phyloP scores from a whole-genome alignment of 2,797 vertebrate species.

The Brachyalestes nurse region DNA sequence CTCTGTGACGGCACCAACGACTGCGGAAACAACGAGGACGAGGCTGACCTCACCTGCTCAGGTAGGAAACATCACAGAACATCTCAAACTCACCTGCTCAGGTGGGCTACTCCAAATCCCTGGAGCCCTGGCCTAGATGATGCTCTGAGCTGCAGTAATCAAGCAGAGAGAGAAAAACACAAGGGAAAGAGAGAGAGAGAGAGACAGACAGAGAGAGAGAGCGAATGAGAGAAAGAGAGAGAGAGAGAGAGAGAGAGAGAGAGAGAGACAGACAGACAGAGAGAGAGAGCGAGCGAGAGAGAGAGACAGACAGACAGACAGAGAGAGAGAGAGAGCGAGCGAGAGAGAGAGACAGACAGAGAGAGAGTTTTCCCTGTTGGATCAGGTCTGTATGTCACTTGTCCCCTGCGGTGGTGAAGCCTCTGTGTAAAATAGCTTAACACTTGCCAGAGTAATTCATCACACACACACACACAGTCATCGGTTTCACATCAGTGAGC shows the following conservation, averaged over 20 bases:
- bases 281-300: too few relatives aligned
- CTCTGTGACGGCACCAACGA: conserved; percentile 88
- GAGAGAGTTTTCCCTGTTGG: conserved; percentile 46
- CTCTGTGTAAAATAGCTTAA: conserved; percentile 37
- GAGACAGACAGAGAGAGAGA: neutral
- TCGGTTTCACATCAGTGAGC: conserved; percentile 8
- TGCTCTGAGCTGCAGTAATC: neutral
- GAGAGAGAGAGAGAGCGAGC: too few relatives aligned
- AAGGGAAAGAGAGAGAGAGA: neutral
- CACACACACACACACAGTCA: conserved; percentile 40
- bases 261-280: too few relatives aligned
- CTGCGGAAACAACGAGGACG: conserved; percentile 85
- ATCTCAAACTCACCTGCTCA: neutral
- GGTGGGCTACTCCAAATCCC: neutral
- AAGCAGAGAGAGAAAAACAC: neutral
- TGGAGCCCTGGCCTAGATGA: conserved; percentile 35
- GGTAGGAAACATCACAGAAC: conserved; percentile 26
- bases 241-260: too few relatives aligned
- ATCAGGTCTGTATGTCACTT: conserved; percentile 20
- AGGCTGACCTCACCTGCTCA: conserved; percentile 85
- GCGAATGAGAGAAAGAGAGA: conserved; percentile 13
- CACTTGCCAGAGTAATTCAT: conserved; percentile 50
- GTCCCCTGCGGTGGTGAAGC: conserved; percentile 15
- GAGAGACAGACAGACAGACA: too few relatives aligned
- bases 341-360: too few relatives aligned